These are phyloP conservation scores for Boulengeromyrus knoepffleri DNA, from an alignment of 2,113 vertebrate genomes.

Conservation along the genomic window DNA sequence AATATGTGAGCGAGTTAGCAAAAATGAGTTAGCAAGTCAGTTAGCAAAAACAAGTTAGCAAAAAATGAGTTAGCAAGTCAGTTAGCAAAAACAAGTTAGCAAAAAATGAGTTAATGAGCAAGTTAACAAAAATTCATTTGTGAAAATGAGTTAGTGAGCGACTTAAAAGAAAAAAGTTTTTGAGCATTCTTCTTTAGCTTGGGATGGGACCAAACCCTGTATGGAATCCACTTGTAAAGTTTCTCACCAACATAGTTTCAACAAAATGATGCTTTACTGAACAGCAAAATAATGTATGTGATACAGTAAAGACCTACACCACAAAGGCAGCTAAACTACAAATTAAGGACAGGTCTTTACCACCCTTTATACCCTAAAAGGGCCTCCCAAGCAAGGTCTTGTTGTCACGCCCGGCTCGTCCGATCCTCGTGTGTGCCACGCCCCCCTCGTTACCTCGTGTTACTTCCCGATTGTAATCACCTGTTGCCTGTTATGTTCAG, in stretches of 20 bases:
- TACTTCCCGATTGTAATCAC: too few relatives aligned
- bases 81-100: not conserved
- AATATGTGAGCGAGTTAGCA: not conserved
- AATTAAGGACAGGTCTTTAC: not conserved
- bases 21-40: not conserved
- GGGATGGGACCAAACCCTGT: not conserved
- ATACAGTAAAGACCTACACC: not conserved
- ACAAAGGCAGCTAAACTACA: not conserved
- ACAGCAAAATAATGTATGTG: not conserved
- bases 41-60: not conserved
- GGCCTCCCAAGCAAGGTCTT: not conserved
- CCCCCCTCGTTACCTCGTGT: too few relatives aligned
- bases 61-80: not conserved
- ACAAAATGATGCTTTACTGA: not conserved
- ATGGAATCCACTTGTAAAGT: not conserved
- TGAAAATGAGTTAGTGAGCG: not conserved
- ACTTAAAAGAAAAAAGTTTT: not conserved
- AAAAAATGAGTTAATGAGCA: not conserved
- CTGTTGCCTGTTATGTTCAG: too few relatives aligned
- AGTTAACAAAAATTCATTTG: not conserved
- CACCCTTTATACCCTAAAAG: not conserved
- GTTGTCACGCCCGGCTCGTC: too few relatives aligned
- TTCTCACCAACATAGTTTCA: not conserved
- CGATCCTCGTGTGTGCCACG: too few relatives aligned
- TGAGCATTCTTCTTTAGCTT: not conserved